Percentiles rank a stretch among this genome's conserved stretches.
Conservation (phyloP, 2,888 invertebrate species). For the Nephrotoma guestfalica region DNA sequence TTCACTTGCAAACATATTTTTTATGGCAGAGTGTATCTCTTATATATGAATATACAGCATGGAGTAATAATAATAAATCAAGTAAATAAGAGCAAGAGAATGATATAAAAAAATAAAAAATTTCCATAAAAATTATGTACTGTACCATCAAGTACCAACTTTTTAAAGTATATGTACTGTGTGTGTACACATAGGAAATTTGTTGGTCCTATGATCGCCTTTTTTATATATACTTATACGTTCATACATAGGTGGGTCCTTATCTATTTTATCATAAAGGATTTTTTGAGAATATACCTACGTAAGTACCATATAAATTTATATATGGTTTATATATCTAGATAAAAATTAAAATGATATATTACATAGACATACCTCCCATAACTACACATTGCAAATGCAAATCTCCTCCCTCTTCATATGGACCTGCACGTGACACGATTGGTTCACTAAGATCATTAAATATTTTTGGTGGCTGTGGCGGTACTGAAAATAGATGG, state of each 20-base stretch:
- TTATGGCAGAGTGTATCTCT: background rate
- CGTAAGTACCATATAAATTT: background rate
- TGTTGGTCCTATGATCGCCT: background rate
- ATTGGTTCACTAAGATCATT: slow-evolving; percentile 49
- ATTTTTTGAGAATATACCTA: background rate
- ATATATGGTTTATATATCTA: background rate
- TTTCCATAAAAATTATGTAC: background rate
- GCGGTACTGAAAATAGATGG: slow-evolving; percentile 43
- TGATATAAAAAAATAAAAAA: background rate
- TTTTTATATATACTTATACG: background rate
- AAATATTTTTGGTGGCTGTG: slow-evolving; percentile 52
- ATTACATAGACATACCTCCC: slow-evolving; percentile 42
- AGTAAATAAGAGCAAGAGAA: background rate
- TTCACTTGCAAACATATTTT: background rate
- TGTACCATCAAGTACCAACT: background rate
- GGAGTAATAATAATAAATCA: background rate
- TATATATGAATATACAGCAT: background rate
- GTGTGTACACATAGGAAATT: background rate
- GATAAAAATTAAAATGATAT: background rate
- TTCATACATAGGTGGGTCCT: background rate
- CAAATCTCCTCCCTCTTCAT: slow-evolving; percentile 53
- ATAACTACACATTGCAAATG: slow-evolving; percentile 54
- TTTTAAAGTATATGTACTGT: background rate
- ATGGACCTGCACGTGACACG: slow-evolving; percentile 48
- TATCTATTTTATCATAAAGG: background rate